Percentiles rank a stretch among this genome's conserved stretches.
Conservation (phyloP, 1,140 invertebrate genomes). For the Papilio xuthus region DNA sequence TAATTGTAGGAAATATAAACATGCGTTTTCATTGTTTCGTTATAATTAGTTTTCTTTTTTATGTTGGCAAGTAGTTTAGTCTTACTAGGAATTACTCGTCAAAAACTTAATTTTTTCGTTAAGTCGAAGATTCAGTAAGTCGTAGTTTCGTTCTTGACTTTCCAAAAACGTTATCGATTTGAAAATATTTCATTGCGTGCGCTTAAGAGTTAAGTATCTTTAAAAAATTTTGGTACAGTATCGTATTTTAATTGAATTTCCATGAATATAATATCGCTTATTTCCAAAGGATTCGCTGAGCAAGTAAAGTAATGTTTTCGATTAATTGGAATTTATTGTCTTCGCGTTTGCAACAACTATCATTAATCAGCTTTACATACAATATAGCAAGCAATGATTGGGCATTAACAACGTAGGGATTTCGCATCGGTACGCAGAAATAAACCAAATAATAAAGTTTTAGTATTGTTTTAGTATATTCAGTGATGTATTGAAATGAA, state of each 20-base stretch:
- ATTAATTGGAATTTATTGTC: constrained; percentile 48
- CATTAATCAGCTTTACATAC: constrained; percentile 36
- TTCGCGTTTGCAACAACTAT: constrained; percentile 36
- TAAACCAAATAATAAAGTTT: background rate
- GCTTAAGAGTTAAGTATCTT: no score
- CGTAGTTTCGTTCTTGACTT: no score
- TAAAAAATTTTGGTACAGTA: no score
- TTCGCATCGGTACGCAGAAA: background rate
- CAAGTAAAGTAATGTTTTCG: constrained; percentile 41
- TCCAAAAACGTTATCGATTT: no score
- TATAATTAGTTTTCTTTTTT: background rate
- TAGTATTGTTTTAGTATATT: background rate
- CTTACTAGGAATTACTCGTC: no score
- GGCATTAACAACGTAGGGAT: constrained; percentile 32
- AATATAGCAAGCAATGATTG: constrained; percentile 27
- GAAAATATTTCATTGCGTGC: no score
- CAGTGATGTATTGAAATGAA: no score
- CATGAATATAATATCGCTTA: constrained; percentile 2
- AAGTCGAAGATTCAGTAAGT: no score
- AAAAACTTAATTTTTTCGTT: no score
- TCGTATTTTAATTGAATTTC: background rate
- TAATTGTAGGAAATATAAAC: background rate
- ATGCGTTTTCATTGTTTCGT: background rate
- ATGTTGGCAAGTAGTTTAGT: background rate
- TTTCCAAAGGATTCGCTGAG: constrained; percentile 8